These are phyloP conservation scores for Dasypus novemcinctus DNA, from an alignment of 2,113 vertebrate genomes.

Conservation along the genomic window DNA sequence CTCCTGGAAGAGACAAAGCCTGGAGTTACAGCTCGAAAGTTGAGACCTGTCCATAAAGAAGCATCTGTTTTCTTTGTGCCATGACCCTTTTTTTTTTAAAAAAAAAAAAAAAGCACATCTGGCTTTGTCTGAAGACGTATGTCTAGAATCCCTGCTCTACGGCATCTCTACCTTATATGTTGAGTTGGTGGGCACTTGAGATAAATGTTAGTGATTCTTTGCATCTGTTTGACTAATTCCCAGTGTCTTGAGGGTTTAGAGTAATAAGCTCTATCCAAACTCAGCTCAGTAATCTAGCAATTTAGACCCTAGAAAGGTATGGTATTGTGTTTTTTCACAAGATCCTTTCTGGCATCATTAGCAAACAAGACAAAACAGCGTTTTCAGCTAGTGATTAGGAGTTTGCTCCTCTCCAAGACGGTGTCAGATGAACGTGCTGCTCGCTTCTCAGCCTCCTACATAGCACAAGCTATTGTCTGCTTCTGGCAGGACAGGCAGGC, in stretches of 20 bases:
- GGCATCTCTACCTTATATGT: neutral
- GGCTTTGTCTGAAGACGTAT: neutral
- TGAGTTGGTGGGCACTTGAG: neutral
- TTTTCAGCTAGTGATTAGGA: conserved; percentile 29
- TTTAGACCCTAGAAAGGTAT: neutral
- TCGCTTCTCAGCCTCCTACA: neutral
- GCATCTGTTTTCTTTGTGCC: neutral
- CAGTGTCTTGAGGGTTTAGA: neutral
- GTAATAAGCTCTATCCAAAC: neutral
- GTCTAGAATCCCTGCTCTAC: neutral
- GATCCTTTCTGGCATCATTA: neutral
- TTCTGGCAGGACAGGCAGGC: neutral
- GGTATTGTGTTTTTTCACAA: neutral
- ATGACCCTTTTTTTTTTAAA: neutral
- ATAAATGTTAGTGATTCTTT: neutral
- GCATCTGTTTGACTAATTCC: neutral
- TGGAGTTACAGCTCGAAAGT: neutral
- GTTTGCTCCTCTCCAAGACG: conserved; percentile 38
- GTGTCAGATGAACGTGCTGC: neutral
- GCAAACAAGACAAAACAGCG: neutral
- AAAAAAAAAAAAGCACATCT: neutral
- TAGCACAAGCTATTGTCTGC: conserved; percentile 24
- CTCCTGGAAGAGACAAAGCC: neutral
- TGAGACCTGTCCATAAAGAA: neutral
- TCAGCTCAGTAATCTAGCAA: neutral